A percentile compares a stretch with the other conserved stretches of the same genome.
Conservation (phyloP, 2,797 vertebrate species). For the Alfaro cultratus region DNA sequence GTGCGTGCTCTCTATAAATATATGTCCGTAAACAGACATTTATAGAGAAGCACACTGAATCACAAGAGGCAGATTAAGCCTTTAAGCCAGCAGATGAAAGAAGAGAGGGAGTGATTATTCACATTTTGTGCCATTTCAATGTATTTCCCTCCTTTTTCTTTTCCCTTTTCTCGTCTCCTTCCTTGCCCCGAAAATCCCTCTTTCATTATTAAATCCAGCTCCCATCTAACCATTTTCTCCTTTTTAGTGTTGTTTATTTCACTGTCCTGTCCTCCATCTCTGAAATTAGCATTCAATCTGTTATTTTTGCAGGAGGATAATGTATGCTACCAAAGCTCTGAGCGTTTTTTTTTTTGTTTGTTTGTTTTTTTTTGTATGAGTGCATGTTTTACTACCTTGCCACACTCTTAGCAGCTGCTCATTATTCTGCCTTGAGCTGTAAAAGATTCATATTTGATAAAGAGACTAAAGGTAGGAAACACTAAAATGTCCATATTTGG, state of each 20-base stretch:
- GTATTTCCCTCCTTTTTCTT: slow-evolving; percentile 10
- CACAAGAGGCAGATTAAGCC: slow-evolving; percentile 61
- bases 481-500: slow-evolving; percentile 10
- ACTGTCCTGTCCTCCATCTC: slow-evolving; percentile 2
- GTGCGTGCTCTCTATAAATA: not conserved
- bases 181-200: not conserved
- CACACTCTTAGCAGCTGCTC: slow-evolving; percentile 9
- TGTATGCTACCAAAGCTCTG: slow-evolving; percentile 12
- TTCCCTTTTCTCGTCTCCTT: not conserved
- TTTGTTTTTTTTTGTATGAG: not conserved
- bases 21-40: slow-evolving; percentile 19
- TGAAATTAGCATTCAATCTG: slow-evolving; percentile 37
- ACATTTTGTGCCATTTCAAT: slow-evolving; percentile 43
- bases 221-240: slow-evolving; percentile 7
- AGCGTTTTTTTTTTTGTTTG: slow-evolving; percentile 11
- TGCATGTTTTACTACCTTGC: slow-evolving; percentile 18
- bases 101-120: slow-evolving; percentile 53
- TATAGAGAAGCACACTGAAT: slow-evolving; percentile 30
- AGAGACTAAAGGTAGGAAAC: not conserved
- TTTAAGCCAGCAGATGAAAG: slow-evolving; percentile 69
- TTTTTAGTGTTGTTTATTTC: slow-evolving; percentile 18
- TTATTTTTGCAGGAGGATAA: slow-evolving; percentile 28
- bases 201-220: not conserved
- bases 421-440: slow-evolving; percentile 8
- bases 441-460: slow-evolving; percentile 25